Evolutionary conservation across 2,888 invertebrate genomes (phyloP).

Genomic region (Cordilura impudica): DNA sequence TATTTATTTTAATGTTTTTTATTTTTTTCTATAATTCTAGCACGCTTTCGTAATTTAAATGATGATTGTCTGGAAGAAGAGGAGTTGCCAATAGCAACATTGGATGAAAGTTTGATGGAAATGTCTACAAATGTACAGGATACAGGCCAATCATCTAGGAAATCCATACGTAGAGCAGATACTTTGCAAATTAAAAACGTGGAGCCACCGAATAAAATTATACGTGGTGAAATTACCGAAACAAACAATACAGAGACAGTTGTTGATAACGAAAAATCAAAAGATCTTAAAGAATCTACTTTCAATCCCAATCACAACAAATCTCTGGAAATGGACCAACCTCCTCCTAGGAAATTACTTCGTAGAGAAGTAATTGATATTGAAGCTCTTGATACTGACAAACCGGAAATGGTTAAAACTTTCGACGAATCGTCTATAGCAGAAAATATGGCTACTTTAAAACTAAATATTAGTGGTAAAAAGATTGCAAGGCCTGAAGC

Average conservation of each 20-base stretch:
- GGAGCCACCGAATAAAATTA: background rate
- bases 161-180: background rate
- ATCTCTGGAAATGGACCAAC: background rate
- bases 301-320: background rate
- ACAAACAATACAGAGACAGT: background rate
- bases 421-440: background rate
- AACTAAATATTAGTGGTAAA: background rate
- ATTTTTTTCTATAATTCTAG: conserved; percentile 17
- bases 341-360: background rate
- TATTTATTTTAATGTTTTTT: background rate
- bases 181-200: background rate
- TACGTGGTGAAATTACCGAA: background rate
- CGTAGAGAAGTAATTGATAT: background rate
- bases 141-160: background rate
- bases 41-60: conserved; percentile 16
- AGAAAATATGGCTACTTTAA: background rate
- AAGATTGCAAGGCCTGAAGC: background rate
- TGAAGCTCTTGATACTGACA: background rate
- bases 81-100: background rate
- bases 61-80: conserved; percentile 8
- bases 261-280: background rate
- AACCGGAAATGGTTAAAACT: background rate
- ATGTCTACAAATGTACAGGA: background rate
- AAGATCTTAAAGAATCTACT: background rate
- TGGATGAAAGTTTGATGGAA: background rate